phyloP scores from a whole-genome alignment of 2,888 invertebrate species.

The Malthinus flaveolus region DNA sequence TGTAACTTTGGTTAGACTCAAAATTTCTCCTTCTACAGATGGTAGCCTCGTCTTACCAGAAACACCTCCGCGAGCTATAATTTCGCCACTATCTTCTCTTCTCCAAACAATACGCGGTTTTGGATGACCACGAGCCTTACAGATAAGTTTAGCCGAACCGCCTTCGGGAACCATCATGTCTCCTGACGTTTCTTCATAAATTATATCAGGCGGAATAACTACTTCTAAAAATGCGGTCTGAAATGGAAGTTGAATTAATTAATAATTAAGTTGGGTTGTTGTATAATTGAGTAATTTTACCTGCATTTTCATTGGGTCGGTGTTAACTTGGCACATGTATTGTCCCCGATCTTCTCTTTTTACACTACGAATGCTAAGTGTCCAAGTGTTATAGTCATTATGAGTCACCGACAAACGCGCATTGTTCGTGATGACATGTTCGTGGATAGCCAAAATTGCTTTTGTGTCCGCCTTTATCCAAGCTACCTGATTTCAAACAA shows the following conservation, averaged over 20 bases:
- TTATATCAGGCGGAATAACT: constrained; percentile 88
- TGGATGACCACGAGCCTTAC: constrained; percentile 83
- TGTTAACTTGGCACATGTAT: constrained; percentile 95
- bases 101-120: constrained; percentile 85
- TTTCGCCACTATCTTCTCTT: constrained; percentile 82
- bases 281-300: constrained; percentile 54
- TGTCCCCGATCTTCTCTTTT: constrained; percentile 85
- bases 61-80: constrained; percentile 74
- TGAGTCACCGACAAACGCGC: constrained; percentile 86
- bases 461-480: constrained; percentile 95
- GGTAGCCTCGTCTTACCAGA: constrained; percentile 75
- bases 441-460: constrained; percentile 90
- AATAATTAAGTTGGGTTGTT: background rate
- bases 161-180: constrained; percentile 96
- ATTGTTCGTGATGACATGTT: constrained; percentile 92
- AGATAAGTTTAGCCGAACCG: constrained; percentile 82
- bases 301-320: constrained; percentile 94
- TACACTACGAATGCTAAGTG: constrained; percentile 82
- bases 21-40: constrained; percentile 77
- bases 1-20: constrained; percentile 82
- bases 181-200: constrained; percentile 88
- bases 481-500: constrained; percentile 69
- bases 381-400: constrained; percentile 93
- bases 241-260: no score
- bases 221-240: constrained; percentile 83